A percentile compares a stretch with the other conserved stretches of the same genome.
Conservation (phyloP, 2,113 vertebrate genomes). For the Riparia riparia region DNA sequence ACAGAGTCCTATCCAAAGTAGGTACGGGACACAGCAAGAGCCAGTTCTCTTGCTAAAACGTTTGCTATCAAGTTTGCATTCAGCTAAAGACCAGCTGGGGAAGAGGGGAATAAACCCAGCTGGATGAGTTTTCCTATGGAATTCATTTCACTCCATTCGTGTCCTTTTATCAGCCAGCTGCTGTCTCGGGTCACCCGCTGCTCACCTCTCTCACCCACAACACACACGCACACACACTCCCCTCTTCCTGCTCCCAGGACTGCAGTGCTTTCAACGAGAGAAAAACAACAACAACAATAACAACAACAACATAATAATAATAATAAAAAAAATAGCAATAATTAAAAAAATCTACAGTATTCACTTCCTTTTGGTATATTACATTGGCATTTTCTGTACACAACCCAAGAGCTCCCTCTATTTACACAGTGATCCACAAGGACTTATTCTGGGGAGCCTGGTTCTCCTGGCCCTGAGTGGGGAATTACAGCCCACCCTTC, state of each 20-base stretch:
- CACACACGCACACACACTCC: slow-evolving; percentile 37
- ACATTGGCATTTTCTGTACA: slow-evolving; percentile 83
- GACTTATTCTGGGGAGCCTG: slow-evolving; percentile 17
- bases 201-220: slow-evolving; percentile 21
- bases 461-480: slow-evolving; percentile 58
- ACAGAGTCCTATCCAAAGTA: not conserved
- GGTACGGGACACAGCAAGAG: not conserved
- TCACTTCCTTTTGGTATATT: slow-evolving; percentile 81
- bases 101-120: slow-evolving; percentile 45
- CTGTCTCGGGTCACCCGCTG: not conserved
- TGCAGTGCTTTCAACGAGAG: slow-evolving; percentile 77
- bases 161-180: slow-evolving; percentile 21
- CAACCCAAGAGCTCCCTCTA: slow-evolving; percentile 71
- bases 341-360: slow-evolving; percentile 84
- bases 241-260: slow-evolving; percentile 64
- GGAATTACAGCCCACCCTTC: slow-evolving; percentile 41
- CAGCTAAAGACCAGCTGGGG: slow-evolving; percentile 42
- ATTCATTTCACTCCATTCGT: slow-evolving; percentile 11
- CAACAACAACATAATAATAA: not conserved
- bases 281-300: slow-evolving; percentile 25
- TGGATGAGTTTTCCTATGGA: slow-evolving; percentile 48
- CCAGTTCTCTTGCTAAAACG: not conserved
- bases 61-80: slow-evolving; percentile 41
- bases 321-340: slow-evolving; percentile 81
- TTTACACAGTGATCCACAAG: slow-evolving; percentile 72